Evolutionary conservation across 1,140 invertebrate species (phyloP).

Genomic region (Drosophila repletoides): DNA sequence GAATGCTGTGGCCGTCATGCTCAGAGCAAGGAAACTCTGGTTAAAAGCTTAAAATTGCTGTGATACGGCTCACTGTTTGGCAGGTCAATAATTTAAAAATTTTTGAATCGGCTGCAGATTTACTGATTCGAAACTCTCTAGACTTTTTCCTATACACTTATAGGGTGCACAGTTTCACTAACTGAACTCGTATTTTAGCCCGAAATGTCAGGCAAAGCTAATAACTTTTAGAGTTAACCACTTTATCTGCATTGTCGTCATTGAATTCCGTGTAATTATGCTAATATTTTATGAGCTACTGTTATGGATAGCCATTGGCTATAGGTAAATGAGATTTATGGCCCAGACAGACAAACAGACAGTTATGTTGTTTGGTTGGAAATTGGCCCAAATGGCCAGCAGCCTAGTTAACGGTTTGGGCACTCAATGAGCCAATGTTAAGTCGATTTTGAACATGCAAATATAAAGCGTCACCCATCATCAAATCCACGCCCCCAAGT

Average conservation of each 20-base stretch:
- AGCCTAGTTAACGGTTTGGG: slow-evolving; percentile 43
- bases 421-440: slow-evolving; percentile 19
- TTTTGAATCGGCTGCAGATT: too few species aligned
- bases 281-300: slow-evolving; percentile 75
- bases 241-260: slow-evolving; percentile 43
- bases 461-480: slow-evolving; percentile 66
- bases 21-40: too few species aligned
- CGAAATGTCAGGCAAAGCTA: slow-evolving; percentile 32
- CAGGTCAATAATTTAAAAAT: too few species aligned
- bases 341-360: slow-evolving; percentile 6
- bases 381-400: slow-evolving; percentile 59
- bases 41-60: too few species aligned
- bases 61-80: too few species aligned
- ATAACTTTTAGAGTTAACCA: slow-evolving; percentile 36
- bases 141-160: too few species aligned
- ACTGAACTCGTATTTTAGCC: slow-evolving; percentile 35
- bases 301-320: slow-evolving; percentile 46
- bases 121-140: too few species aligned
- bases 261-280: slow-evolving; percentile 62
- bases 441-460: slow-evolving; percentile 28
- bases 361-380: slow-evolving; percentile 7
- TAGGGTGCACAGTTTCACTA: too few species aligned
- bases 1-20: too few species aligned
- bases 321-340: slow-evolving; percentile 38
- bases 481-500: slow-evolving; percentile 29